These are phyloP conservation scores for Phortica magna DNA, from an alignment of 2,888 invertebrate genomes.

Conservation along the genomic window DNA sequence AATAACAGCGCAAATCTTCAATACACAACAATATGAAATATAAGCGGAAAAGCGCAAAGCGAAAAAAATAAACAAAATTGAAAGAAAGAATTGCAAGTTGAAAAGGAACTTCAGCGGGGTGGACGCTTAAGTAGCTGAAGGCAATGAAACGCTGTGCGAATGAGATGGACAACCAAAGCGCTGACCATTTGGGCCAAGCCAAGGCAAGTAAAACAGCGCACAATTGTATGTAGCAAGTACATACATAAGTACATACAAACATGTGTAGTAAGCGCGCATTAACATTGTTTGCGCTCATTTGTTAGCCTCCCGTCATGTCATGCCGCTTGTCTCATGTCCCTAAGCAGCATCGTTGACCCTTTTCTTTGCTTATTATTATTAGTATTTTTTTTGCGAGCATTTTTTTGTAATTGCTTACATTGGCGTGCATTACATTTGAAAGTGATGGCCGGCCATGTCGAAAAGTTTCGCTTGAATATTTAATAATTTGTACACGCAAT, in stretches of 20 bases:
- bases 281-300: slow-evolving; percentile 34
- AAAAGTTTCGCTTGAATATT: too few species aligned
- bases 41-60: too few species aligned
- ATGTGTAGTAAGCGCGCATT: slow-evolving; percentile 23
- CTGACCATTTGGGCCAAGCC: neutral
- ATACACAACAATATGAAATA: too few species aligned
- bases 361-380: neutral
- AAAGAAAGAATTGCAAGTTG: too few species aligned
- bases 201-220: too few species aligned
- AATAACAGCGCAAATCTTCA: too few species aligned
- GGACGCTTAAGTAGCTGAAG: too few species aligned
- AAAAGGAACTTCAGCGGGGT: too few species aligned
- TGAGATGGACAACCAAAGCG: neutral
- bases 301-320: slow-evolving; percentile 12
- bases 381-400: neutral
- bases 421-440: neutral
- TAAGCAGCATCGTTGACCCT: neutral
- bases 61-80: too few species aligned
- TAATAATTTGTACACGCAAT: too few species aligned
- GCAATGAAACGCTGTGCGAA: slow-evolving; percentile 49
- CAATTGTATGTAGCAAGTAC: too few species aligned
- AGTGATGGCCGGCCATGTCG: neutral
- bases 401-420: slow-evolving; percentile 7
- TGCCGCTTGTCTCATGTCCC: neutral
- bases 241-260: slow-evolving; percentile 40